Conservation (phyloP, 2,797 vertebrate genomes). For the Chiloscyllium punctatum region DNA sequence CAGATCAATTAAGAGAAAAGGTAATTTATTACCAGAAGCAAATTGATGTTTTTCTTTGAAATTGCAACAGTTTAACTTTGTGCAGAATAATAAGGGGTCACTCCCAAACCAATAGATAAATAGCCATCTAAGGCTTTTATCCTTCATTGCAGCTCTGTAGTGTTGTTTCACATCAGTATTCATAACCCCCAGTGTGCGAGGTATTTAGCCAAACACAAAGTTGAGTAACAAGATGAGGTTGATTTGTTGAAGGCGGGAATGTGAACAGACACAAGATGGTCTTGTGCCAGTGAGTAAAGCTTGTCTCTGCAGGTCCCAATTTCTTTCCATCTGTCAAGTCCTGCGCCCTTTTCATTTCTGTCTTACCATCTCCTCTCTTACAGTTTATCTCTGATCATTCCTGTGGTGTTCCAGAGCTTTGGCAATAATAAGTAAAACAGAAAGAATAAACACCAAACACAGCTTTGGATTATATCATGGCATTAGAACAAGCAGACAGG, state of each 20-base stretch:
- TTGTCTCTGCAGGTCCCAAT: neutral
- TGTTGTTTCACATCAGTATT: neutral
- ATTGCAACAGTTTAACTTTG: neutral
- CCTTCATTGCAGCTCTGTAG: neutral
- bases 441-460: neutral
- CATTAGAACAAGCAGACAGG: neutral
- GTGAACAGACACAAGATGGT: neutral
- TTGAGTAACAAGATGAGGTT: neutral
- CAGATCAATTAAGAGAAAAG: neutral
- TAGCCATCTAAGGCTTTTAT: neutral
- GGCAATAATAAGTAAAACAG: neutral
- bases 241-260: neutral
- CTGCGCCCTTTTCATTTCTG: neutral
- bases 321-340: neutral
- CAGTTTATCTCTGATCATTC: neutral
- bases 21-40: neutral
- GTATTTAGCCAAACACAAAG: conserved; percentile 14
- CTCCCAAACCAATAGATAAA: too few relatives aligned
- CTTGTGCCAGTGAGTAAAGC: conserved; percentile 6
- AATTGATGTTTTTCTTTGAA: neutral
- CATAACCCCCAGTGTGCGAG: neutral
- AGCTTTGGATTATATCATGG: neutral
- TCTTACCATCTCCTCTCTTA: neutral
- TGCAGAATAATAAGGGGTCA: neutral
- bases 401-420: neutral